A percentile compares a stretch with the other conserved stretches of the same genome.
These are phyloP conservation scores for Centropristis striata DNA, from an alignment of 2,113 vertebrate species.

Conservation along the genomic window DNA sequence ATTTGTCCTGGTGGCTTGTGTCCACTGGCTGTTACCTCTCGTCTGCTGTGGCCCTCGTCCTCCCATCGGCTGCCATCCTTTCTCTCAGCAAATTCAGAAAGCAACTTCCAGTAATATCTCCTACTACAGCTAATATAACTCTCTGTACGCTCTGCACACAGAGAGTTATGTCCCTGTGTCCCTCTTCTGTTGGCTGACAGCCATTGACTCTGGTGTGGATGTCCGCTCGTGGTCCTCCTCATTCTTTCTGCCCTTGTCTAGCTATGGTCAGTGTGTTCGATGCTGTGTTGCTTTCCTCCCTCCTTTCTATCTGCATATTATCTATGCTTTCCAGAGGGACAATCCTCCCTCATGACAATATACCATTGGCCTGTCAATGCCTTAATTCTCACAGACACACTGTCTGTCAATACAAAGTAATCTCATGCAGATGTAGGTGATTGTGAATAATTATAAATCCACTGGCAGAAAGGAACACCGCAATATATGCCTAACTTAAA, in stretches of 20 bases:
- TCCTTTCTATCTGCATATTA: no score
- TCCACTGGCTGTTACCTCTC: not conserved
- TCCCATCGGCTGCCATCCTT: not conserved
- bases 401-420: not conserved
- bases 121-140: not conserved
- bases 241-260: no score
- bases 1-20: not conserved
- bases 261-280: no score
- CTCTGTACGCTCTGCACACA: not conserved
- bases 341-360: no score
- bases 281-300: no score
- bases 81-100: not conserved
- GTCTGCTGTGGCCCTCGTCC: not conserved
- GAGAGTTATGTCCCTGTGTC: no score
- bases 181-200: no score
- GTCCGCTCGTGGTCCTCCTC: no score
- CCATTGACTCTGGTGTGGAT: no score
- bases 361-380: not conserved
- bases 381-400: no score
- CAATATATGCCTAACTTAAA: not conserved
- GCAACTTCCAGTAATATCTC: not conserved
- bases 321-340: no score
- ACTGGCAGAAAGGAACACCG: not conserved
- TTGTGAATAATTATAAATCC: not conserved
- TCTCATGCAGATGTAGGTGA: not conserved